phyloP scores from a whole-genome alignment of 30 jellyfish, hydroid and myxozoan genomes.

The Pseudorhiza aurosa region DNA sequence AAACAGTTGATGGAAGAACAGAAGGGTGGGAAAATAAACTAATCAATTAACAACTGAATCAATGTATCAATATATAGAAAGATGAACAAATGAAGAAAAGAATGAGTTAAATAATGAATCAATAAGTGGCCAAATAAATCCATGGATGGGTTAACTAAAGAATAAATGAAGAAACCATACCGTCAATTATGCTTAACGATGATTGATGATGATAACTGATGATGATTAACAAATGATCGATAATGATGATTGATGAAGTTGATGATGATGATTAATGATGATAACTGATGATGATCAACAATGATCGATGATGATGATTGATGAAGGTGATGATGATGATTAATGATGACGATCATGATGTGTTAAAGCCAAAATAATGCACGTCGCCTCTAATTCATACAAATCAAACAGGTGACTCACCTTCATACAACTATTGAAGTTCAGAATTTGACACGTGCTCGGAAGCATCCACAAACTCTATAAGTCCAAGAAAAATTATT shows the following conservation, averaged over 20 bases:
- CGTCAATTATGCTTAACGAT: no score
- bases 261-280: no score
- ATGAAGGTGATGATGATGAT: no score
- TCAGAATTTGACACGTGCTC: conserved; percentile 40
- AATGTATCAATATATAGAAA: not conserved
- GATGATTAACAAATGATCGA: no score
- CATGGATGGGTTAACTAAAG: not conserved
- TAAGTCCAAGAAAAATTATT: no score
- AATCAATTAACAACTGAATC: not conserved
- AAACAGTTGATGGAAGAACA: not conserved
- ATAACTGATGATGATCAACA: no score
- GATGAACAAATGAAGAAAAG: not conserved
- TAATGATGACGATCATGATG: no score
- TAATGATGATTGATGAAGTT: no score
- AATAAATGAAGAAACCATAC: not conserved
- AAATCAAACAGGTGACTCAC: conserved; percentile 36
- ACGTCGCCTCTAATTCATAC: no score
- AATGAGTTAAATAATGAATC: not conserved
- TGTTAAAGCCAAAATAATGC: no score
- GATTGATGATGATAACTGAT: no score
- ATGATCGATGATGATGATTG: no score
- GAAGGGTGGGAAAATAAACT: not conserved
- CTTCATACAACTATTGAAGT: conserved; percentile 57
- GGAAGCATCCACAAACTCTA: conserved; percentile 84
- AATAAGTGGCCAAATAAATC: not conserved